Evolutionary conservation across 2,888 invertebrate genomes (phyloP), one percentile per base, ranked within the genome.

Genomic region (Machimus atricapillus): DNA sequence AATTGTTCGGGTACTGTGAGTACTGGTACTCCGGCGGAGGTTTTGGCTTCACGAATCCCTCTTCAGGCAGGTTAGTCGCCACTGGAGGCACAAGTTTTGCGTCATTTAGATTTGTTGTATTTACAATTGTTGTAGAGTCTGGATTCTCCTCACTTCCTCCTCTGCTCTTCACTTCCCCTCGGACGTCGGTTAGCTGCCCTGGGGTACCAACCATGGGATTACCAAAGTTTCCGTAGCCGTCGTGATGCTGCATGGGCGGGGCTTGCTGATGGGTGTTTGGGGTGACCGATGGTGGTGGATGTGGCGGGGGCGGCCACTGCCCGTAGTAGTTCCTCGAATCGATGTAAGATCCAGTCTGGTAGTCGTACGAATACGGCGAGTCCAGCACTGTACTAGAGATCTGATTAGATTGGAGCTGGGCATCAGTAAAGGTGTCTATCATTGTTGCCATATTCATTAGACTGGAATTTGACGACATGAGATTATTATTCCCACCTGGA

Each of bases 321-420:
- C 94, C 95, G 89, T 95, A 94, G 90, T 95, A 95, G 90, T 95
- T 95, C 76, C 95, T 93, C 88, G 95, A 95, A 89, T 94, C 94
- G 82, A 93, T 92, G 89, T 94, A 95, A 90, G 92, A 92, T 88
- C 93, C 93, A 88, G 93, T 93, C 89, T 94, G 94, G 90, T 95
- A 95, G 88, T 95, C 95, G 88, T 95, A 94, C 40, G 94, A 92
- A 89, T 95, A 94, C 12, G 95, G 95, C 4, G 95, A 95, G 91
- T 96, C 97, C 90, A 96, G 92, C 6, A 97, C 97, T 16, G 97
- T 97, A 90, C 97, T 97, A 58, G 97, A 96, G 89, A 97, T 96
- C 92, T 97, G 97, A 90, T 96, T 96, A 91, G 96, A 97, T 92
- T 97, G 97, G 46, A 97, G 92, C 90, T 97, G 96, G 23, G 95